Conservation (phyloP, 2,888 invertebrate species). For the Mimachlamys varia region DNA sequence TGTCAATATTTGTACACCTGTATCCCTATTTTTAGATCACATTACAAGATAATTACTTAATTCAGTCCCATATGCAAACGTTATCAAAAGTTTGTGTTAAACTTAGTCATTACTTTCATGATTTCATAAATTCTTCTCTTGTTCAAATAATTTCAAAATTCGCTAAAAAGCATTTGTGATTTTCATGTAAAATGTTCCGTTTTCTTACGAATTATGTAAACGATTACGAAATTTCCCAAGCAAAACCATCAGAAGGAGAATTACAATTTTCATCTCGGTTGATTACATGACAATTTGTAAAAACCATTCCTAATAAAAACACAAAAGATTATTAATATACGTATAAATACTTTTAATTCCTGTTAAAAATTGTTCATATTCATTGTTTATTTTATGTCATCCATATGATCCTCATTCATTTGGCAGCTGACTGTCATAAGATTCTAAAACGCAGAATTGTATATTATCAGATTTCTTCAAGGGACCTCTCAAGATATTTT, state of each 20-base stretch:
- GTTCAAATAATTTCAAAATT: too few relatives aligned
- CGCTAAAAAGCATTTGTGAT: too few relatives aligned
- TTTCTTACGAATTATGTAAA: too few relatives aligned
- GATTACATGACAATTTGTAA: not conserved
- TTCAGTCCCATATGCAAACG: not conserved
- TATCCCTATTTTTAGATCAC: slow-evolving; percentile 12
- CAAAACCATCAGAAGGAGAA: not conserved
- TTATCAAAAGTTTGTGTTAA: not conserved
- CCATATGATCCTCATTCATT: not conserved
- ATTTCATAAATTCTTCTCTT: too few relatives aligned
- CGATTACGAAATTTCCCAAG: too few relatives aligned
- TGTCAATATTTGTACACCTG: not conserved
- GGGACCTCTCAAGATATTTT: not conserved
- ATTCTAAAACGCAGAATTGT: not conserved
- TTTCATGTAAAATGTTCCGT: too few relatives aligned
- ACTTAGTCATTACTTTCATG: too few relatives aligned
- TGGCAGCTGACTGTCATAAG: not conserved
- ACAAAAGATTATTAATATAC: too few relatives aligned
- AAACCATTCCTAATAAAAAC: not conserved
- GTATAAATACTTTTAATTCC: too few relatives aligned
- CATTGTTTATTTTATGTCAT: not conserved
- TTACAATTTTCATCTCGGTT: not conserved
- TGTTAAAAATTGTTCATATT: not conserved
- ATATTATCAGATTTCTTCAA: not conserved
- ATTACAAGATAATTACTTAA: not conserved